A percentile compares a stretch with the other conserved stretches of the same genome.
phyloP scores from a whole-genome alignment of 2,888 invertebrate genomes.

The Chymomyza fuscimana region DNA sequence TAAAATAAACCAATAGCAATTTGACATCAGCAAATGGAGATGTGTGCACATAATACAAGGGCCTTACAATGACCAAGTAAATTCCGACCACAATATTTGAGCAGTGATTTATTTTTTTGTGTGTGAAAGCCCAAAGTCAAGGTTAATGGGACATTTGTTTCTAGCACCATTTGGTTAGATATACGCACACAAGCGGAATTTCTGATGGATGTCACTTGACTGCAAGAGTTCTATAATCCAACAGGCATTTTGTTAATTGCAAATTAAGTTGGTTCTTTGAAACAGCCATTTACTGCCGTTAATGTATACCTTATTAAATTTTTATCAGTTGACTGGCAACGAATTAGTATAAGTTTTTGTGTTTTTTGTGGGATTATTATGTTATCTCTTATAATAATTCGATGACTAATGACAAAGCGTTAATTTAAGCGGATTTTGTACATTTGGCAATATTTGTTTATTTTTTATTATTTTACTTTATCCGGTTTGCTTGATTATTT shows the following conservation, averaged over 20 bases:
- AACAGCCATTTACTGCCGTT: constrained; percentile 25
- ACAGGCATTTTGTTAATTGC: constrained; percentile 14
- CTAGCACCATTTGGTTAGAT: constrained; percentile 27
- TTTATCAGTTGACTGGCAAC: neutral
- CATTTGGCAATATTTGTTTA: constrained; percentile 32
- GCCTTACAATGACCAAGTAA: neutral
- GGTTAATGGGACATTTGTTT: constrained; percentile 22
- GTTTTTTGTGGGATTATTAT: constrained; percentile 31
- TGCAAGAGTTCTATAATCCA: too few species aligned
- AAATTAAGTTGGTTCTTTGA: constrained; percentile 24
- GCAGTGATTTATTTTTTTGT: neutral
- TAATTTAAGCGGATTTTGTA: constrained; percentile 62
- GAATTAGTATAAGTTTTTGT: constrained; percentile 20
- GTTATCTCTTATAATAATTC: constrained; percentile 48
- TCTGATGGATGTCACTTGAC: too few species aligned
- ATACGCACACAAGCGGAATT: too few species aligned
- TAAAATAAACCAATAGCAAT: neutral
- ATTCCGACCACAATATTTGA: neutral
- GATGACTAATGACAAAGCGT: constrained; percentile 55
- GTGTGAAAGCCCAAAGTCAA: constrained; percentile 51
- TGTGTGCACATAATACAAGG: neutral
- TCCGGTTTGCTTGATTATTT: constrained; percentile 58
- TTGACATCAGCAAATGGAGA: neutral
- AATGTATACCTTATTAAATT: neutral
- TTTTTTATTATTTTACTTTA: constrained; percentile 38